Evolutionary conservation across 2,888 invertebrate species (phyloP).

Genomic region (Chloroclystis v-ata): DNA sequence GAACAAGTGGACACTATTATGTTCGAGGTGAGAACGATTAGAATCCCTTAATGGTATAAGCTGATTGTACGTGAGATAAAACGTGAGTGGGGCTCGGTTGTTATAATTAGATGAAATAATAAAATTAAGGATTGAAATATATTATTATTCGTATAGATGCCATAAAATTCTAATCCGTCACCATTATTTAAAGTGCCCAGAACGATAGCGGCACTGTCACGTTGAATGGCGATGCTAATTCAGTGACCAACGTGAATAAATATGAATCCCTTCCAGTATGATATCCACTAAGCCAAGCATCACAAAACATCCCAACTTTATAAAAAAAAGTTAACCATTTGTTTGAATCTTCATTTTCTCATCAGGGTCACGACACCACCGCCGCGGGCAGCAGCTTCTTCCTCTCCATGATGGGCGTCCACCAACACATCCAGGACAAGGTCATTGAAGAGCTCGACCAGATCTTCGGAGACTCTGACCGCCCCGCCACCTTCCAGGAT

Average conservation of each 20-base stretch:
- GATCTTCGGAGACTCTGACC: constrained; percentile 86
- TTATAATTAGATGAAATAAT: no score
- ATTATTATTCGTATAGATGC: no score
- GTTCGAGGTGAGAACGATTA: constrained; percentile 82
- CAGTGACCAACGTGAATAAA: no score
- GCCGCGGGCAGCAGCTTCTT: constrained; percentile 90
- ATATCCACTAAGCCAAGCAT: no score
- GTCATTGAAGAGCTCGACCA: constrained; percentile 85
- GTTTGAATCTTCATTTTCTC: not conserved
- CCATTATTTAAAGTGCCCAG: no score
- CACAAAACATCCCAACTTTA: no score
- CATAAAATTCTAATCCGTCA: no score
- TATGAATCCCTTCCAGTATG: no score
- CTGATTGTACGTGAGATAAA: not conserved
- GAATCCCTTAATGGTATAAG: constrained; percentile 6
- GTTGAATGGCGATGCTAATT: no score
- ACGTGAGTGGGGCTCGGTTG: no score
- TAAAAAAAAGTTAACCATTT: not conserved
- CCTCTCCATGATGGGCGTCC: constrained; percentile 86
- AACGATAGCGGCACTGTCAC: no score
- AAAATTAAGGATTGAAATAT: no score
- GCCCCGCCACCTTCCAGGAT: constrained; percentile 87
- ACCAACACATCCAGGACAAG: constrained; percentile 84
- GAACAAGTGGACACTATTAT: constrained; percentile 92
- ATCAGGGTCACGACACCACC: constrained; percentile 87